Evolutionary conservation across 2,888 invertebrate genomes (phyloP), one percentile per base, ranked within the genome.

Genomic region (Dryobotodes eremita): DNA sequence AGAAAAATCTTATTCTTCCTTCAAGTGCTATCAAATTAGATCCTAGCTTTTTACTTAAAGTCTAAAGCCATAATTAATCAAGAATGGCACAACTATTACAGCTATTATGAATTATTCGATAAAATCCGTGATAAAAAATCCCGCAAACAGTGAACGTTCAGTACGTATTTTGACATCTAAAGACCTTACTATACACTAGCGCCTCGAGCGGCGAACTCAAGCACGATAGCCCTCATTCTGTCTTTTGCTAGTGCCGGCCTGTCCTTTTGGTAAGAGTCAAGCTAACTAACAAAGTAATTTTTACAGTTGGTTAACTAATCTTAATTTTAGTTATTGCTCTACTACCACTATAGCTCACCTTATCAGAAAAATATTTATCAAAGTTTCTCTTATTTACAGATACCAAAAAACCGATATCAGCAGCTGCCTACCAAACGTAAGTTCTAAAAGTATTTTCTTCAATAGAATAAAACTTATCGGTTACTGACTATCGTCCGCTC

Each of bases 391-490:
- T 66, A 36, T 42, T 82, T 86, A 1, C 82, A 83, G 82, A 83
- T 86, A 82, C 7, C 36, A 68, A 36, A 46, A 55, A 71, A 71
- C 15, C 8, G 0, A n/a, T 20, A 62, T 70, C 82, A 46, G 20
- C 50, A 1, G 62, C 31, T 64, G 64, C 48, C 68, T 55, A 11
- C 83, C n/a, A 86, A 83, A 86, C 46, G 82, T 83, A 86, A 83
- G 82, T 86, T 8, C 7, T 2, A 46, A 62, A 68, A 71, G 0
- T 2, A 64, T 36, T 42, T 71, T n/a, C 26, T 53, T 36, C 0
- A 71, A 53, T 48, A 84, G 17, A 71, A 75, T 50, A 66, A 75
- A 81, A 57, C 50, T 71, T 62, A 62, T 59, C n/a, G 15, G 23
- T 50, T 20, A 48, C 15, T 64, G 36, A 48, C 31, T 31, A 15